Evolutionary conservation across 2,888 invertebrate species (phyloP).

Genomic region (Plagodis pulveraria): DNA sequence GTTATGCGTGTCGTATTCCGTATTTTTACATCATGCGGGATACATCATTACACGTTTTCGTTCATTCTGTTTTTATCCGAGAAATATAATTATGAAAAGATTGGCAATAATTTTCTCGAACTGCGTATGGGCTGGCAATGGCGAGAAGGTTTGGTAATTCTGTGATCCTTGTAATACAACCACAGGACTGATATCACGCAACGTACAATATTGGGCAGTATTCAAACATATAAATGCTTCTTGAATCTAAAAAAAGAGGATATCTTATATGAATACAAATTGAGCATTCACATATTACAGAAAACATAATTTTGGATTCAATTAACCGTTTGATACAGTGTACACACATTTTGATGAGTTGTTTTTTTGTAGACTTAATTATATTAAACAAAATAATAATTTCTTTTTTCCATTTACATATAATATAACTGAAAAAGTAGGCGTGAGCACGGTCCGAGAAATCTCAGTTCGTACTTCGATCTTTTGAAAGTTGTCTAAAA

Average conservation of each 20-base stretch:
- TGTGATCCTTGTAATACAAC: slow-evolving; percentile 54
- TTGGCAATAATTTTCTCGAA: slow-evolving; percentile 55
- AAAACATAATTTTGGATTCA: too few relatives aligned
- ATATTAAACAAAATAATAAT: too few relatives aligned
- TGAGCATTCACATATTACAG: too few relatives aligned
- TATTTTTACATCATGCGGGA: slow-evolving; percentile 31
- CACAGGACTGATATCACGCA: slow-evolving; percentile 28
- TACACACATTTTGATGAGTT: too few relatives aligned
- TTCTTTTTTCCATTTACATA: neutral
- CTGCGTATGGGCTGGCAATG: slow-evolving; percentile 34
- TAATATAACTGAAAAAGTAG: slow-evolving; percentile 18
- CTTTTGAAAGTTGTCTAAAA: slow-evolving; percentile 40
- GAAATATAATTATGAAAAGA: slow-evolving; percentile 67
- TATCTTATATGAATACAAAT: too few relatives aligned
- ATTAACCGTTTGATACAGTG: too few relatives aligned
- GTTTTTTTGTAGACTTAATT: too few relatives aligned
- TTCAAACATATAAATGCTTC: neutral
- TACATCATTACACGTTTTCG: slow-evolving; percentile 43
- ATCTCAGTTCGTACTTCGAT: slow-evolving; percentile 53
- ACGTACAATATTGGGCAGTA: neutral
- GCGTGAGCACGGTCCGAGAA: slow-evolving; percentile 37
- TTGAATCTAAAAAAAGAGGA: too few relatives aligned
- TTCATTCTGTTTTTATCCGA: slow-evolving; percentile 38
- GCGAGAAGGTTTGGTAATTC: slow-evolving; percentile 58
- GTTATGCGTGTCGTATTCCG: slow-evolving; percentile 24